These are phyloP conservation scores for Chelonia mydas DNA, from an alignment of 2,797 vertebrate genomes.

Conservation along the genomic window DNA sequence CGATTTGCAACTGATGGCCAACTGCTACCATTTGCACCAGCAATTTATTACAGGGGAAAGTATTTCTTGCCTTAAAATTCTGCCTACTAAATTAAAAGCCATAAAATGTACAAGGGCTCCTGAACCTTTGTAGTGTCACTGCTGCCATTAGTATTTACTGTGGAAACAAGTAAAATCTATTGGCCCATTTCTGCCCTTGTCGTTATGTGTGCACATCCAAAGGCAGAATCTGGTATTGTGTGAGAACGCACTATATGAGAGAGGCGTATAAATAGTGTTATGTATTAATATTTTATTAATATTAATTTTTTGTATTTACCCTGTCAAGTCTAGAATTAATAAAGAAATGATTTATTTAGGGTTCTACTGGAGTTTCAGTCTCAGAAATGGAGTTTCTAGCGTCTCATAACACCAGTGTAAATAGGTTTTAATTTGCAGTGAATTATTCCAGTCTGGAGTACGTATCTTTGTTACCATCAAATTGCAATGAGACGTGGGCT, in stretches of 20 bases:
- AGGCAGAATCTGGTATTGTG: not conserved
- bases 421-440: not conserved
- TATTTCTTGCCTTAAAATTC: not conserved
- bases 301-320: not conserved
- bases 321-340: not conserved
- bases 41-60: not conserved
- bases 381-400: not conserved
- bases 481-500: not conserved
- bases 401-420: not conserved
- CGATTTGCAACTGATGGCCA: not conserved
- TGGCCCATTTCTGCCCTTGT: not conserved
- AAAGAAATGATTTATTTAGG: not conserved
- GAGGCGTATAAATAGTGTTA: not conserved
- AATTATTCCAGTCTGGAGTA: not conserved
- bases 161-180: not conserved
- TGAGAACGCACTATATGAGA: not conserved
- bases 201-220: not conserved
- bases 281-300: not conserved
- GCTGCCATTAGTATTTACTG: not conserved
- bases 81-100: not conserved
- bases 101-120: not conserved
- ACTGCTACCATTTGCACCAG: not conserved
- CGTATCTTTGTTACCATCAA: slow-evolving; percentile 11
- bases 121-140: not conserved
- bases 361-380: not conserved